Evolutionary conservation across 92 coral and sea anemone species (phyloP).

Genomic region (Palythoa caribaeorum): DNA sequence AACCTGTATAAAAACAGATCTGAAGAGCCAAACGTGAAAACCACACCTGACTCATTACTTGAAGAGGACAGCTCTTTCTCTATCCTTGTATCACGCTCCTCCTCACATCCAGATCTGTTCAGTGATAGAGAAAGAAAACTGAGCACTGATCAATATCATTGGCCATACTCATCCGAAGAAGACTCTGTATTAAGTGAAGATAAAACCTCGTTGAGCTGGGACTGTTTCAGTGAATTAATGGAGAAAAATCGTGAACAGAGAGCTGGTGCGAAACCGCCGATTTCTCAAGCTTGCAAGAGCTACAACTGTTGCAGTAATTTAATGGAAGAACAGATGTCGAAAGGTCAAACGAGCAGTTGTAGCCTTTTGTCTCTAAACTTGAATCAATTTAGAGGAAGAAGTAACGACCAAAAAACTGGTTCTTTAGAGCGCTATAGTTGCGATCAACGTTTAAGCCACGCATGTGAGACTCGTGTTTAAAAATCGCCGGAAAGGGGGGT

Average conservation of each 20-base stretch:
- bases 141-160: background rate
- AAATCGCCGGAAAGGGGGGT: background rate
- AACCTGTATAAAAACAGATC: constrained; percentile 2
- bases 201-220: constrained; percentile 11
- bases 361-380: constrained; percentile 14
- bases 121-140: background rate
- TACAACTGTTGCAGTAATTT: background rate
- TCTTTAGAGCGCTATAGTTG: background rate
- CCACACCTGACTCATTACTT: background rate
- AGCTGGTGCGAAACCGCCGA: background rate
- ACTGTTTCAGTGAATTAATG: constrained; percentile 13
- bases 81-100: background rate
- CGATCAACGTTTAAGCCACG: background rate
- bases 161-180: background rate
- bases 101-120: background rate
- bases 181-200: background rate
- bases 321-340: constrained; percentile 5
- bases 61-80: constrained; percentile 20
- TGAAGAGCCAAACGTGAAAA: constrained; percentile 2
- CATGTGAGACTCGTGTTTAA: background rate
- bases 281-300: background rate
- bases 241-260: constrained; percentile 6
- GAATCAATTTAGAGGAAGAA: background rate
- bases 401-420: background rate
- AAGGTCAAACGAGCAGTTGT: background rate